Base-by-base conservation (phyloP, 2,888 invertebrate species). In the Caenorhabditis panamensis region DNA sequence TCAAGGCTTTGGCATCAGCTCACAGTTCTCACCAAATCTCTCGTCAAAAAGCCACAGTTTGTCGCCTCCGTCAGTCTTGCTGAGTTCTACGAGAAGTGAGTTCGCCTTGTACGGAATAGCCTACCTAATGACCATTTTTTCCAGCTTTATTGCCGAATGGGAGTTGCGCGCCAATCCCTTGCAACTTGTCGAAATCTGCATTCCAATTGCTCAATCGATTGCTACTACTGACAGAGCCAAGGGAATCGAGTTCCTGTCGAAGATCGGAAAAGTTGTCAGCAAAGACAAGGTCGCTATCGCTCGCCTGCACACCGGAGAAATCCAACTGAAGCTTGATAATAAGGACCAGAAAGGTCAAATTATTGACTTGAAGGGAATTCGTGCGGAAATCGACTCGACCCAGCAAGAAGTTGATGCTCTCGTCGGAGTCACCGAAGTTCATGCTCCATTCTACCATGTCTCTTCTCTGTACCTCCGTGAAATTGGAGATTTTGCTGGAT, bases 131-230 rank as follows among this genome's bases (percentile, higher is more conserved):
- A 31, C n/a, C n/a, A 22, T 62, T 47, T 44, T 49, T 61, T 53
- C 18, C 89, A 95, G 95, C 91, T 97, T 98, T 91, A 93, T 99
- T 72, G 94, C 94, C 62, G 95, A 95, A 51, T 96, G 98, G 92
- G 97, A 98, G 92, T 96, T 95, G 92, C 96, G 96, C 96, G 96
- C 97, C 84, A 98, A 97, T 92, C 95, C 96, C 0, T 93, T 97
- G 59, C 95, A 96, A 0, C 92, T 97, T 83, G 95, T 96, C 41
- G 96, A 98, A 93, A 96, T 98, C 71, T 86, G 90, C 63, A 87
- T 92, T 11, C 89, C 89, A 96, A 78, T 90, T 88, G 84, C 90
- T 87, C 31, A 87, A 75, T 83, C 90, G 90, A 75, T 88, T 87
- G 83, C 72, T 61, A 44, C 53, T 1, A 84, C 61, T 36, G 77